These are phyloP conservation scores for Bursaphelenchus okinawaensis DNA, from an alignment of 2,888 invertebrate species.

Conservation along the genomic window DNA sequence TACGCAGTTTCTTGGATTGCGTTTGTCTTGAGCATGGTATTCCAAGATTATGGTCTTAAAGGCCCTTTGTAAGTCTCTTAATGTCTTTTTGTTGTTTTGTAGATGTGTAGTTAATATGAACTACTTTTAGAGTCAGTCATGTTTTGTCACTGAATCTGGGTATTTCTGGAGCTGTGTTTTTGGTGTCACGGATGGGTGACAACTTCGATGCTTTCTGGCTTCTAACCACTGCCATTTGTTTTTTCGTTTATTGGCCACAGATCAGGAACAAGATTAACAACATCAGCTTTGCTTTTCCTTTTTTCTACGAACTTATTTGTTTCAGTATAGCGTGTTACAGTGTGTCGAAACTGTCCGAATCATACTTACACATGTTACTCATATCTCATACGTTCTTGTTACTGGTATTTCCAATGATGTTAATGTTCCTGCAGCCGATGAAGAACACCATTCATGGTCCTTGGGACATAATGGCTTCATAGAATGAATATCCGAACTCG, in stretches of 20 bases:
- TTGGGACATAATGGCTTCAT: slow-evolving; percentile 82
- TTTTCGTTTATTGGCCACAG: slow-evolving; percentile 82
- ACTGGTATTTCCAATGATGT: slow-evolving; percentile 60
- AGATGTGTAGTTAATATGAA: not conserved
- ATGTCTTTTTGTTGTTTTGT: not conserved
- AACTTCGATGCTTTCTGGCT: slow-evolving; percentile 81
- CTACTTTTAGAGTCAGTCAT: slow-evolving; percentile 71
- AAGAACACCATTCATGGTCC: slow-evolving; percentile 83
- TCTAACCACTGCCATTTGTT: slow-evolving; percentile 78
- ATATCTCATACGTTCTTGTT: slow-evolving; percentile 58
- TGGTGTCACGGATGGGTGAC: slow-evolving; percentile 81
- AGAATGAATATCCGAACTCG: too few relatives aligned
- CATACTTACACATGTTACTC: slow-evolving; percentile 18
- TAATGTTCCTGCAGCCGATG: slow-evolving; percentile 59
- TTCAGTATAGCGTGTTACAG: not conserved
- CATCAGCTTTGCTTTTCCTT: not conserved
- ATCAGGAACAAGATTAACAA: slow-evolving; percentile 63
- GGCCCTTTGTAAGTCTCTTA: slow-evolving; percentile 65
- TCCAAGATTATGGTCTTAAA: slow-evolving; percentile 83
- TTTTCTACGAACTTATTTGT: not conserved
- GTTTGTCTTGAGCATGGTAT: slow-evolving; percentile 79
- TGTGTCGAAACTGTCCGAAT: slow-evolving; percentile 6
- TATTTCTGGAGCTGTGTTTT: slow-evolving; percentile 86
- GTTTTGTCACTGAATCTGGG: slow-evolving; percentile 88
- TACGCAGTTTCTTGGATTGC: slow-evolving; percentile 84